Evolutionary conservation across 2,113 vertebrate species (phyloP), one percentile per base, ranked within the genome.

Genomic region (Cyanoramphus novaezelandiae): DNA sequence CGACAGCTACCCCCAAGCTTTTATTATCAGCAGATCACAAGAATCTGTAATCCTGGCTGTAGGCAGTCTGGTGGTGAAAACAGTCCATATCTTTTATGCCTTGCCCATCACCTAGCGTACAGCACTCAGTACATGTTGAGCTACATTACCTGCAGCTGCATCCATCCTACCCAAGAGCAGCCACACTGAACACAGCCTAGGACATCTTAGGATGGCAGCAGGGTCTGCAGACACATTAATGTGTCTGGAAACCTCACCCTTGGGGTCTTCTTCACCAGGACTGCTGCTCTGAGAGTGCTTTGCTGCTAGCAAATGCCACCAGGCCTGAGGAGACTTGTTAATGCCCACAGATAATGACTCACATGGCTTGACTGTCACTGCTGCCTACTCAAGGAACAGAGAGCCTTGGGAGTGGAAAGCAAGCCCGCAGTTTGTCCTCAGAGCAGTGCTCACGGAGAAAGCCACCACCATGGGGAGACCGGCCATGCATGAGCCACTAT

Each of bases 381-480:
- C 31, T 5, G 0, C 88, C 95, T 4, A 93, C 88, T 41, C 76
- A 17, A 44, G 85, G 85, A 90, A 17, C 0, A 1, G 74, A 60
- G 70, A 90, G 78, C 78, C 0, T 0, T 17, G 44, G 41, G 16
- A 44, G 13, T 20, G 79, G 49, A 57, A 71, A 53, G 17, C 0
- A 2, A 91, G 67, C 39, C 55, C 76, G 49, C 62, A 62, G 67
- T 29, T 71, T 65, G 20, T 62, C 79, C 85, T 52, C 28, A 44
- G 71, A 93, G 10, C 64, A 16, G 35, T 2, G 53, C 44, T 67
- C 50, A 35, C 16, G 35, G 49, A 4, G 35, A 46, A 33, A 5
- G 25, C 19, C 55, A 50, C 23, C 2, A 0, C 15, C 10, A 12
- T 0, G 0, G 33, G 41, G 43, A 64, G 1, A 10, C 20, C 16